These are phyloP conservation scores for Poeciliopsis turrubarensis DNA, from an alignment of 2,113 vertebrate genomes.

Conservation along the genomic window DNA sequence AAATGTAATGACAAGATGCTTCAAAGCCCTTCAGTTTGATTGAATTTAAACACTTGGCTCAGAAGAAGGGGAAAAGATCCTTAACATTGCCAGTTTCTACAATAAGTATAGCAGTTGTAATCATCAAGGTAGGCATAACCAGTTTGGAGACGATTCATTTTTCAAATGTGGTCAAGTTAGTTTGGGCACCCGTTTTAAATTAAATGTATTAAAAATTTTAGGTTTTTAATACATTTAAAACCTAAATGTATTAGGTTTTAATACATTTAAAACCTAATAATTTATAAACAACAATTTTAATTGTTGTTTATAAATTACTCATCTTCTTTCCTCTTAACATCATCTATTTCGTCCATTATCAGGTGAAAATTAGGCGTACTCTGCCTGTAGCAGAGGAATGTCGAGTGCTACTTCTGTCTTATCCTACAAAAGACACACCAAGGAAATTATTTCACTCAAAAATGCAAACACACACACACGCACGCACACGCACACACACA, in stretches of 20 bases:
- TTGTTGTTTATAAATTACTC: neutral
- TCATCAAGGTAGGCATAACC: neutral
- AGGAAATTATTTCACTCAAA: constrained; percentile 1
- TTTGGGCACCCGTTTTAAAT: neutral
- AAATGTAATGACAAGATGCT: neutral
- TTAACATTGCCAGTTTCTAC: neutral
- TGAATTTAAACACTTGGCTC: neutral
- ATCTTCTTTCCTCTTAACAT: neutral
- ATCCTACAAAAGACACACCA: neutral
- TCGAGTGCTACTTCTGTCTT: neutral
- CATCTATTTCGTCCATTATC: neutral
- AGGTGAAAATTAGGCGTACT: neutral
- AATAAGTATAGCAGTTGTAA: neutral
- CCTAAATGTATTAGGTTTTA: too few species aligned
- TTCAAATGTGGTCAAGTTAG: neutral
- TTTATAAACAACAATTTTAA: too few species aligned
- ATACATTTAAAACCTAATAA: too few species aligned
- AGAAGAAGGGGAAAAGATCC: neutral
- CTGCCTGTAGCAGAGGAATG: neutral
- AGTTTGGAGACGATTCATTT: neutral
- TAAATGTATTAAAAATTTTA: too few species aligned
- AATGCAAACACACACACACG: constrained; percentile 1
- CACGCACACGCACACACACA: constrained; percentile 24
- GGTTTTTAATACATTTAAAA: too few species aligned
- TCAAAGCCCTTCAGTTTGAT: neutral